phyloP scores from a whole-genome alignment of 2,113 vertebrate species.

The Arizona elegans region DNA sequence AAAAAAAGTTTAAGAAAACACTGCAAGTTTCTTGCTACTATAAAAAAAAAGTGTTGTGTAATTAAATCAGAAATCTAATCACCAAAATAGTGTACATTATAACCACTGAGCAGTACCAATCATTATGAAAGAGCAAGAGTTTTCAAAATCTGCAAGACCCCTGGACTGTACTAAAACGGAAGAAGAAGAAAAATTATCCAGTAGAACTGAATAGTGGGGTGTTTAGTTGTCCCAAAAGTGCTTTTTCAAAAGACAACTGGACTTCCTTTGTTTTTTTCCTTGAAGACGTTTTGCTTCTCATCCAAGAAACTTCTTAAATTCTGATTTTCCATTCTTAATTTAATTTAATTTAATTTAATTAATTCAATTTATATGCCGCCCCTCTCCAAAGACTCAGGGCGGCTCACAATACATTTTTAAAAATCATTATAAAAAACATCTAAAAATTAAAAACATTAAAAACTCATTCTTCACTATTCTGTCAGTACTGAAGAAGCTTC shows the following conservation, averaged over 20 bases:
- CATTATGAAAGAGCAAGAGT: not conserved
- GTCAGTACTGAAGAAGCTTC: not conserved
- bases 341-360: no score
- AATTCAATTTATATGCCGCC: no score
- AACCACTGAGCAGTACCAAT: not conserved
- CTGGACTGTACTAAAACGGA: no score
- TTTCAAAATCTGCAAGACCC: no score
- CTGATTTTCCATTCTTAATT: not conserved
- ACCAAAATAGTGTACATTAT: conserved; percentile 23
- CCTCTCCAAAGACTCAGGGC: no score
- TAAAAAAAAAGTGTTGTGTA: conserved; percentile 39
- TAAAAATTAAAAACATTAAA: no score
- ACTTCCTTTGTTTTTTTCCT: not conserved
- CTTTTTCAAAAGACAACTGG: not conserved
- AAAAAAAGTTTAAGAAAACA: conserved; percentile 25
- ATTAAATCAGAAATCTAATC: conserved; percentile 61
- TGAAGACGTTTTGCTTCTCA: not conserved
- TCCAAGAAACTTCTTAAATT: not conserved
- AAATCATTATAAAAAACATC: no score
- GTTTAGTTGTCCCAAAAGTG: not conserved
- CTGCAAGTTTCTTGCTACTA: conserved; percentile 48
- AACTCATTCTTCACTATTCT: not conserved
- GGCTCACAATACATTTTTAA: no score
- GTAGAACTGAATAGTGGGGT: not conserved
- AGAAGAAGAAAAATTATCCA: not conserved